phyloP scores from a whole-genome alignment of 2,797 vertebrate species.

The Pipistrellus nathusii region DNA sequence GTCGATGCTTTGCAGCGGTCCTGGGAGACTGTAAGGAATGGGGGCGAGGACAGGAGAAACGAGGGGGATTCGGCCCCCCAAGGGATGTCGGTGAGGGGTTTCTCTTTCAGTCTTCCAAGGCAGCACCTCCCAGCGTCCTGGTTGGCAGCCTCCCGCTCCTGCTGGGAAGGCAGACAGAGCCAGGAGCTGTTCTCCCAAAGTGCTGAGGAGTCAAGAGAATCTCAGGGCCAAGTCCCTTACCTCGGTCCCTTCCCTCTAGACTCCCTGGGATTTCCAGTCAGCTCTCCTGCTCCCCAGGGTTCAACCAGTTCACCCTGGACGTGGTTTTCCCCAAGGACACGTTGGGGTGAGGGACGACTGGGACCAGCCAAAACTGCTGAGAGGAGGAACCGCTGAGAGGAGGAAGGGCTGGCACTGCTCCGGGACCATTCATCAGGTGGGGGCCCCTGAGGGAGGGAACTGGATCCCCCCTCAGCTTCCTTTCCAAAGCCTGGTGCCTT shows the following conservation, averaged over 20 bases:
- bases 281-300: not conserved
- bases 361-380: not conserved
- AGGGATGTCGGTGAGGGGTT: not conserved
- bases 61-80: too few species aligned
- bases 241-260: not conserved
- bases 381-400: not conserved
- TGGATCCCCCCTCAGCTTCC: not conserved
- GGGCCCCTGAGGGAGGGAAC: slow-evolving; percentile 47
- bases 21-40: not conserved
- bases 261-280: too few species aligned
- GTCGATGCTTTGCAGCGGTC: not conserved
- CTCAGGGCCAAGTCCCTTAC: not conserved
- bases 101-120: too few species aligned
- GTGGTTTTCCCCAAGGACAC: not conserved
- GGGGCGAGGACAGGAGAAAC: not conserved
- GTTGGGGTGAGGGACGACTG: not conserved
- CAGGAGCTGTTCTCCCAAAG: not conserved
- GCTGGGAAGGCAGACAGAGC: not conserved
- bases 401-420: slow-evolving; percentile 32
- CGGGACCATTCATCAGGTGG: slow-evolving; percentile 67
- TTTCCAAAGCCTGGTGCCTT: slow-evolving; percentile 55
- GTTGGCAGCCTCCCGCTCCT: not conserved
- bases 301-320: not conserved
- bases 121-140: not conserved
- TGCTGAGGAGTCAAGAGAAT: not conserved